Conservation (phyloP, 2,888 invertebrate species). For the Endotricha flammealis region DNA sequence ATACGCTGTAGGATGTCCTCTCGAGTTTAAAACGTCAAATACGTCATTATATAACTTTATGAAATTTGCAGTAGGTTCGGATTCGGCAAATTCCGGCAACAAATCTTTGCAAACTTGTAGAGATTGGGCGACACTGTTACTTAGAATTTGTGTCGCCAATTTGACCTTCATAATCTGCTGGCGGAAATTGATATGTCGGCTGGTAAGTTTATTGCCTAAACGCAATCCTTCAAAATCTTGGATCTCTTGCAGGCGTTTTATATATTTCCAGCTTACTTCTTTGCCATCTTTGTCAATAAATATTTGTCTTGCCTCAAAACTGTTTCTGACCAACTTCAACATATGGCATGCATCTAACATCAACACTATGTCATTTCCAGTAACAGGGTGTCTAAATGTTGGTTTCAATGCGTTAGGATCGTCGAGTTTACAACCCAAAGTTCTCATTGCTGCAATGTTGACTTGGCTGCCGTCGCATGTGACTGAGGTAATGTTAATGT, state of each 20-base stretch:
- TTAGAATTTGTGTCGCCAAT: constrained; percentile 7
- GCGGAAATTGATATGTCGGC: constrained; percentile 6
- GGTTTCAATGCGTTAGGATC: constrained; percentile 3
- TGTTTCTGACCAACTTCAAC: constrained; percentile 11
- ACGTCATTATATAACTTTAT: constrained; percentile 13
- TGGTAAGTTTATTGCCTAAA: constrained; percentile 9
- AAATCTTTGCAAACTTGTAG: constrained; percentile 13
- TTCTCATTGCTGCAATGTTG: constrained; percentile 6
- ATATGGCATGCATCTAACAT: constrained; percentile 10
- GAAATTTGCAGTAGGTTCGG: constrained; percentile 13
- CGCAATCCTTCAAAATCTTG: constrained; percentile 9
- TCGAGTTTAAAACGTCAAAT: constrained; percentile 12
- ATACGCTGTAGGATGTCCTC: constrained; percentile 1
- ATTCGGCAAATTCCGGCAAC: constrained; percentile 7
- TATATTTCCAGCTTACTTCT: constrained; percentile 2
- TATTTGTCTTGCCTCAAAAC: constrained; percentile 3
- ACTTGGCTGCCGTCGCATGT: constrained; percentile 12
- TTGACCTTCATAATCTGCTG: constrained; percentile 2
- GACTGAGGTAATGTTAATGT: constrained; percentile 8
- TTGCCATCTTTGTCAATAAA: constrained; percentile 4
- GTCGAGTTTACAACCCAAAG: constrained; percentile 10
- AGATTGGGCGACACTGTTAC: constrained; percentile 20
- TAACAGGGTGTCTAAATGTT: constrained; percentile 10
- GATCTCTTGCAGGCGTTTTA: constrained; percentile 6
- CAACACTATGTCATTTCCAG: constrained; percentile 1